Percentiles rank a stretch among this genome's conserved stretches.
phyloP scores from a whole-genome alignment of 2,888 invertebrate genomes.

The Caenorhabditis angaria region DNA sequence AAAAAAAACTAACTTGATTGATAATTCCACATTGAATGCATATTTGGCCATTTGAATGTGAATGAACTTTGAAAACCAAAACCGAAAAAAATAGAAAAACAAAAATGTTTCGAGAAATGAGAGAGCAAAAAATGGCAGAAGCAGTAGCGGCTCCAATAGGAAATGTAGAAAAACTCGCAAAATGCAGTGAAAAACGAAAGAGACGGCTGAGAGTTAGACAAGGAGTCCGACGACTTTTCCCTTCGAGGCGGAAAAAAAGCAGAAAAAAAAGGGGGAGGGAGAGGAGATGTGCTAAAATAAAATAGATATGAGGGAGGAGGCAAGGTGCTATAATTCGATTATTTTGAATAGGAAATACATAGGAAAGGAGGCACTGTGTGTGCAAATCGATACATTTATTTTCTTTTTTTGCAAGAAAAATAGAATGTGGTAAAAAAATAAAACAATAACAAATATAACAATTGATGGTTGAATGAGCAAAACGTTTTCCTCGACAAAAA shows the following conservation, averaged over 20 bases:
- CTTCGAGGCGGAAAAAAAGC: background rate
- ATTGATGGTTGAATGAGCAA: background rate
- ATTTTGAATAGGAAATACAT: constrained; percentile 3
- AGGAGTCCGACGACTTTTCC: constrained; percentile 9
- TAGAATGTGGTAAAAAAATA: constrained; percentile 1
- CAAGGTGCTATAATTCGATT: background rate
- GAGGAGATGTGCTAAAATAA: background rate
- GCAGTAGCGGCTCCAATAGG: constrained; percentile 31
- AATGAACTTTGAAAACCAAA: background rate
- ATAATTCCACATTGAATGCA: constrained; percentile 32
- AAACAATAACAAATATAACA: constrained; percentile 1
- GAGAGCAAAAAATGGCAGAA: constrained; percentile 8
- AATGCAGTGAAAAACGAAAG: constrained; percentile 21
- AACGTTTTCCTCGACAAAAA: background rate
- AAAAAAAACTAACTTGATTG: constrained; percentile 22
- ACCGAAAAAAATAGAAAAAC: constrained; percentile 11
- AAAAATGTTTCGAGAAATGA: constrained; percentile 9
- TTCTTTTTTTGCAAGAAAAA: background rate
- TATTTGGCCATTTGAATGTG: constrained; percentile 19
- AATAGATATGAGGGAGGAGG: too few relatives aligned
- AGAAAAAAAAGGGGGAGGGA: constrained; percentile 12
- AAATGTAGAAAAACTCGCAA: constrained; percentile 4
- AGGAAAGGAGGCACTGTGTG: background rate
- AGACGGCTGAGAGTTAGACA: constrained; percentile 3
- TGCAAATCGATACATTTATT: background rate